These are phyloP conservation scores for Drosophila bipectinata DNA, from an alignment of 1,140 invertebrate species.

Conservation along the genomic window DNA sequence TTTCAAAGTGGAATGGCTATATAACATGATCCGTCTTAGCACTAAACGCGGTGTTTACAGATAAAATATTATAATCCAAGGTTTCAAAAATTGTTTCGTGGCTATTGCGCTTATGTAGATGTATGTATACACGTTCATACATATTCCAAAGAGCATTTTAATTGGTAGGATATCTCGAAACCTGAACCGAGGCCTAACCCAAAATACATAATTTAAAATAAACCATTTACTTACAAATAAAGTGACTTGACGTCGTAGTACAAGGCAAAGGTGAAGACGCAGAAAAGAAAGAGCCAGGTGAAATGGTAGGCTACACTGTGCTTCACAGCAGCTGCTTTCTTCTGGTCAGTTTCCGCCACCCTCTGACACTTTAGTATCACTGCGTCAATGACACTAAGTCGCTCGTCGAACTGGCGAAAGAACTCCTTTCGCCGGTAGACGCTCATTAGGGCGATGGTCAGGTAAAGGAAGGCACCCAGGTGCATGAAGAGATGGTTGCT, in stretches of 20 bases:
- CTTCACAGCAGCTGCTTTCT: conserved; percentile 40
- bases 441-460: conserved; percentile 61
- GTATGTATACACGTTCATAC: too few species aligned
- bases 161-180: too few species aligned
- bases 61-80: too few species aligned
- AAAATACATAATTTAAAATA: background rate
- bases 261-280: conserved; percentile 55
- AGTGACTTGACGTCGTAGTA: conserved; percentile 61
- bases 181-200: too few species aligned
- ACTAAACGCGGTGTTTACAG: too few species aligned
- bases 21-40: too few species aligned
- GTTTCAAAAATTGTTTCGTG: too few species aligned
- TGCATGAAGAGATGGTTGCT: conserved; percentile 69
- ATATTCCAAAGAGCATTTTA: too few species aligned
- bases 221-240: conserved; percentile 50
- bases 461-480: conserved; percentile 70
- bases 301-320: conserved; percentile 67
- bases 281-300: conserved; percentile 68
- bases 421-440: conserved; percentile 72
- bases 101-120: too few species aligned
- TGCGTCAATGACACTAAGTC: conserved; percentile 64
- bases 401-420: conserved; percentile 66
- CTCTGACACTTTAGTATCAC: conserved; percentile 54
- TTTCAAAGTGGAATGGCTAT: too few species aligned
- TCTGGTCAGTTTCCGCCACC: conserved; percentile 60